Conservation (phyloP, 2,113 vertebrate species). For the Tupaia tana region DNA sequence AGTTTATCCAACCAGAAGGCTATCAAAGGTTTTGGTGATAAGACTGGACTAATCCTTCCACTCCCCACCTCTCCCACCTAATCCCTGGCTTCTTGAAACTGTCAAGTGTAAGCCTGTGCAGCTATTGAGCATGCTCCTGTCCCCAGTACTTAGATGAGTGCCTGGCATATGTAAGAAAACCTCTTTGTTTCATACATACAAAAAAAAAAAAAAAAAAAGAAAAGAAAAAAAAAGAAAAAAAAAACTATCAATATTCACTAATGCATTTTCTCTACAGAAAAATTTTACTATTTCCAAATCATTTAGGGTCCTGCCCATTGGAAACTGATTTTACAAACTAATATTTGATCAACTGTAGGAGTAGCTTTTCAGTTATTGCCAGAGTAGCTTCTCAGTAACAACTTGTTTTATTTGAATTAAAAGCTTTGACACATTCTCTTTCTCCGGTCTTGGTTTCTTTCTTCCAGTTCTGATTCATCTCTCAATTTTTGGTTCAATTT, state of each 20-base stretch:
- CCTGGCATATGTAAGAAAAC: background rate
- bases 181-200: background rate
- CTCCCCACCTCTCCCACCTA: background rate
- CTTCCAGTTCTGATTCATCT: background rate
- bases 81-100: background rate
- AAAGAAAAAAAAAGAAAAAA: background rate
- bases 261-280: background rate
- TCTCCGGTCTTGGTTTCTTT: background rate
- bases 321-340: background rate
- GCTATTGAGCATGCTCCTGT: background rate
- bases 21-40: background rate
- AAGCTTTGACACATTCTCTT: background rate
- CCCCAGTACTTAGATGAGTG: background rate
- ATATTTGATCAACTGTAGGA: background rate
- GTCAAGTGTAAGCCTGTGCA: background rate
- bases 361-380: background rate
- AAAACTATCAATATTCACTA: background rate
- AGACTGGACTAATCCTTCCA: background rate
- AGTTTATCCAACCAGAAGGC: background rate
- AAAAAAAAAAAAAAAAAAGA: background rate
- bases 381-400: background rate
- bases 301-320: background rate
- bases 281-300: background rate
- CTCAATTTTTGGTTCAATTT: background rate
- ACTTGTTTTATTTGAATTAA: slow-evolving; percentile 17